Evolutionary conservation across 2,888 invertebrate genomes (phyloP).

Genomic region (Dexiosoma caninum): DNA sequence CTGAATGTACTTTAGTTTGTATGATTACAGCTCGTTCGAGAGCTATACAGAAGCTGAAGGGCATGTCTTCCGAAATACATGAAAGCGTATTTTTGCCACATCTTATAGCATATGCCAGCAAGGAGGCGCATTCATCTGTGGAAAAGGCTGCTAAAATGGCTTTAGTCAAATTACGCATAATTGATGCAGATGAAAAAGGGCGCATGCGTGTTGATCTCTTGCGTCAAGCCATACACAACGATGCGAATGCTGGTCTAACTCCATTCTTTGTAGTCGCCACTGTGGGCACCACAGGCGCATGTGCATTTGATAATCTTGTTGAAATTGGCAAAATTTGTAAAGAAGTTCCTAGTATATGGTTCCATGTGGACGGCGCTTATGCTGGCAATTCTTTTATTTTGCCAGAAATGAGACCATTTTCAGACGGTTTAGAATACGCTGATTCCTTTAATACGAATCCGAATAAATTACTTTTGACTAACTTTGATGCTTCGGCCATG

Average conservation of each 20-base stretch:
- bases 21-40: conserved; percentile 87
- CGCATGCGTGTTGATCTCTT: conserved; percentile 82
- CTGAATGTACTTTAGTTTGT: conserved; percentile 88
- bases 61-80: conserved; percentile 77
- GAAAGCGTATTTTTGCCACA: conserved; percentile 87
- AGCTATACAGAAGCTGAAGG: conserved; percentile 84
- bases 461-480: conserved; percentile 91
- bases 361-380: conserved; percentile 93
- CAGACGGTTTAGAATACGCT: conserved; percentile 85
- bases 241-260: conserved; percentile 85
- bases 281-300: conserved; percentile 89
- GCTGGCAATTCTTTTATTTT: conserved; percentile 92
- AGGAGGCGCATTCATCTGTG: conserved; percentile 86
- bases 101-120: conserved; percentile 86
- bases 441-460: conserved; percentile 93
- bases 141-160: conserved; percentile 89
- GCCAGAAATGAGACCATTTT: conserved; percentile 85
- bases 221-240: conserved; percentile 83
- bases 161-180: conserved; percentile 84
- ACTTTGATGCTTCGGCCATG: conserved; percentile 90
- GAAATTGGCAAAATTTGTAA: conserved; percentile 87
- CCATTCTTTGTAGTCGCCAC: conserved; percentile 92
- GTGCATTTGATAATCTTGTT: conserved; percentile 88
- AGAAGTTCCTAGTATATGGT: conserved; percentile 83
- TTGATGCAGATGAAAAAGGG: conserved; percentile 85